Base-by-base conservation (phyloP, 2,888 invertebrate species). In the Neoascia interrupta region DNA sequence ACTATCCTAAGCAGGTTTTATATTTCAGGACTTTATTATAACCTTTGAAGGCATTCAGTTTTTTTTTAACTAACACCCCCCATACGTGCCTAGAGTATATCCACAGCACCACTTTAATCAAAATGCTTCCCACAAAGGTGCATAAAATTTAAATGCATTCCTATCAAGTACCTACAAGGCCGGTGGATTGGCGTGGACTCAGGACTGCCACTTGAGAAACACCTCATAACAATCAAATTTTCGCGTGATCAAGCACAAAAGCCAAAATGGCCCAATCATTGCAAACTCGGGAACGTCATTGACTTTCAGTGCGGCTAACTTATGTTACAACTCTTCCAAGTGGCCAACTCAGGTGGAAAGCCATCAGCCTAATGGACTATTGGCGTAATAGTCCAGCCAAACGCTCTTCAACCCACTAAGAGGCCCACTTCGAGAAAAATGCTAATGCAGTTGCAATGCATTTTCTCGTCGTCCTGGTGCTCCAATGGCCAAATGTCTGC, bases 191-290 rank as follows among this genome's bases (percentile, higher is more conserved):
- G n/a, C n/a, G n/a, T n/a, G n/a, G n/a, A n/a, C n/a, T n/a, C n/a
- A n/a, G n/a, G n/a, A n/a, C n/a, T n/a, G n/a, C 43, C 63, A 58
- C 31, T 41, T 63, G 49, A 18, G 23, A 69, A 56, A 75, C 75
- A 75, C 75, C 56, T 75, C 75, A 75, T 75, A 75, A 75, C 75
- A 75, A 75, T 75, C 75, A 70, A 70, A 75, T n/a, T n/a, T 69
- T 75, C 69, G 70, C 75, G 61, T 63, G 61, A 61, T 49, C 49
- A 16, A 36, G 49, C n/a, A 45, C 49, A 36, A 41, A 56, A 63
- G 37, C 47, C 43, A 43, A 63, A 54, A 49, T 56, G 61, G 43
- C 18, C 56, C 61, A 66, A 73, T 66, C 68, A 54, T 45, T 61
- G 49, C 36, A 31, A 45, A 68, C 60, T 74, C 54, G 68, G 26